Evolutionary conservation across 1,140 invertebrate species (phyloP).

Genomic region (Idris sp.): DNA sequence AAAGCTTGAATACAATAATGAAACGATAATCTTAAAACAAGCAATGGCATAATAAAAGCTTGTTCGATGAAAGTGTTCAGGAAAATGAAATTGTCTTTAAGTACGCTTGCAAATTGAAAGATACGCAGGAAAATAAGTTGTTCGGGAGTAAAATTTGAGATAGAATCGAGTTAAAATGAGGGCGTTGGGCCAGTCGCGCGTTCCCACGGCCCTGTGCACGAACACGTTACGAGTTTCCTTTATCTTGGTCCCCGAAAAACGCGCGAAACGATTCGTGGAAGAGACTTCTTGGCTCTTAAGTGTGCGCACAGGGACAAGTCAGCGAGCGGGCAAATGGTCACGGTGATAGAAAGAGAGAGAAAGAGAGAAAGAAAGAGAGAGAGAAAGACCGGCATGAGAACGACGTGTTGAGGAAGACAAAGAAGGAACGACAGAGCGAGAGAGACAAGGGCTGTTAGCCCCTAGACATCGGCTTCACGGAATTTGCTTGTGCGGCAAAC

Average conservation of each 20-base stretch:
- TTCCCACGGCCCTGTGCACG: constrained; percentile 56
- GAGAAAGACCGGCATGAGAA: neutral
- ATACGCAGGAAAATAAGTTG: constrained; percentile 27
- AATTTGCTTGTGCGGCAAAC: constrained; percentile 53
- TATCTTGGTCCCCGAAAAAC: constrained; percentile 66
- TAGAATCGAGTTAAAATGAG: constrained; percentile 35
- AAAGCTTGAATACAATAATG: no score
- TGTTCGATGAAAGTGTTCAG: no score
- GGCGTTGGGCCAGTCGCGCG: constrained; percentile 53
- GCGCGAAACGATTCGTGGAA: constrained; percentile 64
- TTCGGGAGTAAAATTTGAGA: constrained; percentile 9
- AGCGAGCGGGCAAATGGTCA: constrained; percentile 24
- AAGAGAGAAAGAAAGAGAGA: no score
- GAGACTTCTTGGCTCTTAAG: constrained; percentile 35
- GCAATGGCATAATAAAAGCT: no score
- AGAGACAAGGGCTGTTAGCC: constrained; percentile 39
- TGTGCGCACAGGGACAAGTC: constrained; percentile 21
- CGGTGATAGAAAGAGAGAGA: constrained; percentile 22
- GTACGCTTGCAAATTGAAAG: no score
- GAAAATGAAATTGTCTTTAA: no score
- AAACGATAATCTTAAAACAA: no score
- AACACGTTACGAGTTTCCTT: constrained; percentile 56
- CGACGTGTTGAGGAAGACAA: neutral
- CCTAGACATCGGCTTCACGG: constrained; percentile 38
- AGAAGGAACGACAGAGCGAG: no score